Percentiles rank a stretch among this genome's conserved stretches.
These are phyloP conservation scores for Caenorhabditis doughertyi DNA, from an alignment of 2,888 invertebrate species.

Conservation along the genomic window DNA sequence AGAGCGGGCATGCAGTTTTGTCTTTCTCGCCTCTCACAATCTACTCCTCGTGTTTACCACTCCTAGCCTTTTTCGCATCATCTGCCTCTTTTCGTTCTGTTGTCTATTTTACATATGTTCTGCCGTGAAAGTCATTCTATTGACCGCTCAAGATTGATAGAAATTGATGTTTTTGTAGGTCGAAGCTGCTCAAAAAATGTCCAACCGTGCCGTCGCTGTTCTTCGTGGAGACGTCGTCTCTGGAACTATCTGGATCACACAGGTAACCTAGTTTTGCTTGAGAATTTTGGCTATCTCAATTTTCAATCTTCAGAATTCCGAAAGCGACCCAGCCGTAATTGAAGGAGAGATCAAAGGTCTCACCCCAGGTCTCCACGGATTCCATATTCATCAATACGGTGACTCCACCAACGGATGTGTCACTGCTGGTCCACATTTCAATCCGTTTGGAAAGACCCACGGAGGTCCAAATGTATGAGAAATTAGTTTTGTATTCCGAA, in stretches of 20 bases:
- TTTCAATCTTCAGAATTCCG: slow-evolving; percentile 68
- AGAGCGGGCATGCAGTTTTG: slow-evolving; percentile 29
- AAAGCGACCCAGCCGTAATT: slow-evolving; percentile 74
- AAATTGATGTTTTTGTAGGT: slow-evolving; percentile 37
- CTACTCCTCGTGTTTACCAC: slow-evolving; percentile 45
- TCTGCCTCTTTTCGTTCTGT: neutral
- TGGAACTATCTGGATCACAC: slow-evolving; percentile 78
- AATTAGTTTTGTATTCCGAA: neutral
- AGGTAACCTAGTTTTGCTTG: slow-evolving; percentile 63
- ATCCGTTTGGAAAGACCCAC: slow-evolving; percentile 83
- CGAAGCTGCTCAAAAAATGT: slow-evolving; percentile 68
- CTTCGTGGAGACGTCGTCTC: slow-evolving; percentile 73
- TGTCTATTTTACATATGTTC: slow-evolving; percentile 1
- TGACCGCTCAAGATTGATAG: neutral
- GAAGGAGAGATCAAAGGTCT: slow-evolving; percentile 81
- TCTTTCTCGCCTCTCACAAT: slow-evolving; percentile 27
- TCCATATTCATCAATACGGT: slow-evolving; percentile 82
- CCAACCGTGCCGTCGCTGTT: slow-evolving; percentile 79
- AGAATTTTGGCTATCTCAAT: neutral
- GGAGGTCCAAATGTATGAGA: slow-evolving; percentile 81
- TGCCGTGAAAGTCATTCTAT: neutral
- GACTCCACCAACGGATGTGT: slow-evolving; percentile 83
- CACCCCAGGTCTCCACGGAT: slow-evolving; percentile 82
- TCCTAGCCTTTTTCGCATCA: slow-evolving; percentile 25
- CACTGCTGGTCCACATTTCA: slow-evolving; percentile 83